phyloP scores from a whole-genome alignment of 1,140 invertebrate species.

The Halesus radiatus region DNA sequence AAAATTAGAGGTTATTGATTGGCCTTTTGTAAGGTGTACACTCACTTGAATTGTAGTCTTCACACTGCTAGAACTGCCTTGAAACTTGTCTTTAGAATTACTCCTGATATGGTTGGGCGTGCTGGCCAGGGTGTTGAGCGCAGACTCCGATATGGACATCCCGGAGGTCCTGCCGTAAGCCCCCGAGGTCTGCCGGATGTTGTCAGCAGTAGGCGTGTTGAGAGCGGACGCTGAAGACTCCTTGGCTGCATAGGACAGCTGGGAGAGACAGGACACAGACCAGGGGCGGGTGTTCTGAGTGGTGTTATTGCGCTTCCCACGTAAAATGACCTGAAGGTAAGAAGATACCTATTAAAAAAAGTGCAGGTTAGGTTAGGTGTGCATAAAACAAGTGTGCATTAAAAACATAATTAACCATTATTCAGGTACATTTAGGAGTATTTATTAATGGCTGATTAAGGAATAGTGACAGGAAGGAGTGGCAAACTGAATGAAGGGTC shows the following conservation, averaged over 20 bases:
- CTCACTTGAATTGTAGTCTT: constrained; percentile 60
- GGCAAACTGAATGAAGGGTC: too few species aligned
- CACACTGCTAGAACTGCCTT: constrained; percentile 68
- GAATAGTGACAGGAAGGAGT: too few species aligned
- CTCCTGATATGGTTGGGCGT: constrained; percentile 64
- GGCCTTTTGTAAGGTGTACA: too few species aligned
- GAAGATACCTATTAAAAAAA: too few species aligned
- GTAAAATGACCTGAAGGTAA: constrained; percentile 64
- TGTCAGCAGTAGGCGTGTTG: constrained; percentile 50
- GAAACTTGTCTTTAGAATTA: constrained; percentile 58
- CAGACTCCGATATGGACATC: constrained; percentile 88
- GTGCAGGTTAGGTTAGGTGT: too few species aligned
- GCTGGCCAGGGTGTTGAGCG: constrained; percentile 78
- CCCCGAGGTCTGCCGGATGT: background rate
- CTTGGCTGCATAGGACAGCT: constrained; percentile 70
- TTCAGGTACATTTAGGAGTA: too few species aligned
- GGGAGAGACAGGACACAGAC: constrained; percentile 87
- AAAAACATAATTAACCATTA: too few species aligned
- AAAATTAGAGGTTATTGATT: too few species aligned
- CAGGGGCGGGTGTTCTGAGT: constrained; percentile 78
- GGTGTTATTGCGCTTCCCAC: constrained; percentile 67
- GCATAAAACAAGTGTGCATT: too few species aligned
- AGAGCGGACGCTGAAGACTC: constrained; percentile 53
- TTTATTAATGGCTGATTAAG: too few species aligned
- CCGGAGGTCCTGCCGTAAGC: constrained; percentile 56